Percentiles rank a stretch among this genome's conserved stretches.
These are phyloP conservation scores for Podilymbus podiceps DNA, from an alignment of 2,113 vertebrate genomes.

Conservation along the genomic window DNA sequence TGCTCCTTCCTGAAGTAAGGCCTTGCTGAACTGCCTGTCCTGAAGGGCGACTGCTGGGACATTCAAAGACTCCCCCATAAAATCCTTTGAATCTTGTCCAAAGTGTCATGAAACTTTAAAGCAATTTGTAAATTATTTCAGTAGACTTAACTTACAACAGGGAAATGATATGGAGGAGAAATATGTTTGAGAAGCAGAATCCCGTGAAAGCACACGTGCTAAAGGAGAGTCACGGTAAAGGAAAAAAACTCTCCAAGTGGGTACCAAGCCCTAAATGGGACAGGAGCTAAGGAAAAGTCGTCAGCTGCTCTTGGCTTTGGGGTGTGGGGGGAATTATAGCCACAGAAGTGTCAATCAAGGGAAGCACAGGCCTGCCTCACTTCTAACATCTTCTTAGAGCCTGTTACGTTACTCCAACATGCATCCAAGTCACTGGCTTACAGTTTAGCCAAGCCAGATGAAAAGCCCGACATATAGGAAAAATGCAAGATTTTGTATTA, in stretches of 20 bases:
- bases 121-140: not conserved
- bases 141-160: not conserved
- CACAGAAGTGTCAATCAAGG: accelerated
- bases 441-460: not conserved
- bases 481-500: not conserved
- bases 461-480: not conserved
- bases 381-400: not conserved
- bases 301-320: not conserved
- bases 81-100: not conserved
- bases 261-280: not conserved
- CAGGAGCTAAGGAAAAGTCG: not conserved
- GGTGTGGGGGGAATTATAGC: not conserved
- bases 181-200: not conserved
- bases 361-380: not conserved
- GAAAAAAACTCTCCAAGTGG: not conserved
- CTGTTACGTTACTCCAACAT: not conserved
- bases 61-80: not conserved
- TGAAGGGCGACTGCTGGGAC: not conserved
- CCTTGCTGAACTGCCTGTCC: not conserved
- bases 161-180: not conserved
- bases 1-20: not conserved
- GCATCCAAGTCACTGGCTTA: not conserved
- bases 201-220: not conserved
- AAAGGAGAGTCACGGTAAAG: not conserved
- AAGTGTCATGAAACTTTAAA: not conserved